Evolutionary conservation across 2,113 vertebrate species (phyloP).

Genomic region (Ariopsis seemanni): DNA sequence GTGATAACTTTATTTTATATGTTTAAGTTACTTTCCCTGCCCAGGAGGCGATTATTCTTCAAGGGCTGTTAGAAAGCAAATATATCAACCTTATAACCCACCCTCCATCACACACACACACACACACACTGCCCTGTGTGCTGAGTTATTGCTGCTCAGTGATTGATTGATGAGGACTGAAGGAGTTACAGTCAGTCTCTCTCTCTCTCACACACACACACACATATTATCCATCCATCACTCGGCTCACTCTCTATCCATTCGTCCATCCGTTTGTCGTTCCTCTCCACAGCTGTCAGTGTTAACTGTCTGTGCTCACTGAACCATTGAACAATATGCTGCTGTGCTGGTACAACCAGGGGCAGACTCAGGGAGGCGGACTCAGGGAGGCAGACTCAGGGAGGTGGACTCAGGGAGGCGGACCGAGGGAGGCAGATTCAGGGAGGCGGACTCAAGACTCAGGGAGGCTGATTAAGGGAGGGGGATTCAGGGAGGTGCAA

Average conservation of each 20-base stretch:
- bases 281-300: neutral
- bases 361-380: too few relatives aligned
- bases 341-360: neutral
- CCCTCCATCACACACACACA: neutral
- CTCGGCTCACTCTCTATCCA: constrained; percentile 11
- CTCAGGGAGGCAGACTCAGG: too few relatives aligned
- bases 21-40: constrained; percentile 1
- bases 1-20: neutral
- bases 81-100: constrained; percentile 19
- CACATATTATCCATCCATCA: constrained; percentile 27
- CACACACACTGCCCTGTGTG: constrained; percentile 11
- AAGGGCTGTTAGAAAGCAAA: constrained; percentile 25
- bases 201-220: constrained; percentile 19
- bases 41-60: constrained; percentile 11
- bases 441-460: too few relatives aligned
- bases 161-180: constrained; percentile 51
- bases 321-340: neutral
- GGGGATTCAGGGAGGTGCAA: too few relatives aligned
- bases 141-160: constrained; percentile 52
- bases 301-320: neutral
- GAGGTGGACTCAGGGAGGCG: too few relatives aligned
- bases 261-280: neutral
- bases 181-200: constrained; percentile 21
- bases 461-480: too few relatives aligned
- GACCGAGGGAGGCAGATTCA: too few relatives aligned